Evolutionary conservation across 1,140 invertebrate species (phyloP).

Genomic region (Adelges cooleyi): DNA sequence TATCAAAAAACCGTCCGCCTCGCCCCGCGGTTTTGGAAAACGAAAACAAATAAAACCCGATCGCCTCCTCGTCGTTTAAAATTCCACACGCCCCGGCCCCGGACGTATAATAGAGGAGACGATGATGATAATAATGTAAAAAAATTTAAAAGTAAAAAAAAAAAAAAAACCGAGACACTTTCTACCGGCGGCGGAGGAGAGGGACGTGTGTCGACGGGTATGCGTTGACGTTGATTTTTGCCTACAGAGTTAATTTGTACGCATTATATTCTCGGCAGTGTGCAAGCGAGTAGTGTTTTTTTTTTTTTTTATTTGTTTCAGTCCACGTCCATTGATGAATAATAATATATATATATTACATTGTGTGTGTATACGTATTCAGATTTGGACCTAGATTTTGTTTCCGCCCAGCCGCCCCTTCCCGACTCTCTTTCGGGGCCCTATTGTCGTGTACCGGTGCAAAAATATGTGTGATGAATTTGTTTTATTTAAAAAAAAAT

Average conservation of each 20-base stretch:
- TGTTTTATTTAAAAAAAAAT: background rate
- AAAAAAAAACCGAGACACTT: background rate
- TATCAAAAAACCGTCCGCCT: background rate
- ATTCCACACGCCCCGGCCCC: slow-evolving; percentile 7
- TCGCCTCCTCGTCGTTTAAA: background rate
- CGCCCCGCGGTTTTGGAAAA: slow-evolving; percentile 23
- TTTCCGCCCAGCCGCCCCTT: background rate
- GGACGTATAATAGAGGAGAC: background rate
- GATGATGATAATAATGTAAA: background rate
- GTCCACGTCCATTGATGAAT: background rate
- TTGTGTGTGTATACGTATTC: no score
- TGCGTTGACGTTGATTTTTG: background rate
- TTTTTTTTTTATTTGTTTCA: background rate
- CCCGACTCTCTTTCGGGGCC: background rate
- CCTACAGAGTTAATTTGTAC: slow-evolving; percentile 13
- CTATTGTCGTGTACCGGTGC: background rate
- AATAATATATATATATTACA: no score
- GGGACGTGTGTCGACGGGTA: background rate
- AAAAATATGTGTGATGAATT: background rate
- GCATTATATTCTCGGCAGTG: background rate
- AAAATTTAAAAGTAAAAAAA: background rate
- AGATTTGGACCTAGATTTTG: slow-evolving; percentile 4
- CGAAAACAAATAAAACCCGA: background rate
- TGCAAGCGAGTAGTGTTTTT: background rate
- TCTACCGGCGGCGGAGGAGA: background rate